Conservation (phyloP, 2,113 vertebrate species). For the Callionymus lyra region DNA sequence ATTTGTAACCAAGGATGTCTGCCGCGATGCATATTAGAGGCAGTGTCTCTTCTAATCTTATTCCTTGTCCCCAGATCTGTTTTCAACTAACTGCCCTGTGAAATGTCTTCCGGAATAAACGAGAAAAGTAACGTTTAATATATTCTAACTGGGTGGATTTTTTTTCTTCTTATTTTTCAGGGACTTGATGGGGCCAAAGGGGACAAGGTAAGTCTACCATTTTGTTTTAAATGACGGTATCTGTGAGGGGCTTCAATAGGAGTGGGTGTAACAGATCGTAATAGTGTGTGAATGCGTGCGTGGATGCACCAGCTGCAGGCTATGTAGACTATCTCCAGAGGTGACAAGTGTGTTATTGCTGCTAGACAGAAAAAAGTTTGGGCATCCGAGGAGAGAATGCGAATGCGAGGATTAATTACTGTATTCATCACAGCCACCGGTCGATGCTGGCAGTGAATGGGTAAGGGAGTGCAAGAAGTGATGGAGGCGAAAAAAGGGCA, state of each 20-base stretch:
- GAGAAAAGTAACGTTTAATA: slow-evolving; percentile 37
- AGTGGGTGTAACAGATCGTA: slow-evolving; percentile 56
- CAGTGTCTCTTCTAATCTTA: slow-evolving; percentile 58
- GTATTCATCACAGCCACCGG: slow-evolving; percentile 42
- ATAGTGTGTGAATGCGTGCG: slow-evolving; percentile 28
- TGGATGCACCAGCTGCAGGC: slow-evolving; percentile 19
- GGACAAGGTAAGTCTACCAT: slow-evolving; percentile 80
- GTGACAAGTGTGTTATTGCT: slow-evolving; percentile 51
- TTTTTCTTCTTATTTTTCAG: slow-evolving; percentile 61
- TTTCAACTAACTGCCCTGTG: slow-evolving; percentile 35
- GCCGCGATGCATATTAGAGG: slow-evolving; percentile 54
- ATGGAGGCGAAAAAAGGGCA: background rate
- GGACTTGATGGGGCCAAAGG: slow-evolving; percentile 78
- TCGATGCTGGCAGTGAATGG: slow-evolving; percentile 31
- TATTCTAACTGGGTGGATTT: too few species aligned
- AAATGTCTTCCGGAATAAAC: slow-evolving; percentile 40
- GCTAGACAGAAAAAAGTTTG: slow-evolving; percentile 42
- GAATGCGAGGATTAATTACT: slow-evolving; percentile 53
- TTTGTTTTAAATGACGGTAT: slow-evolving; percentile 56
- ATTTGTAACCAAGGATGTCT: slow-evolving; percentile 48
- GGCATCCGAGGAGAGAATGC: slow-evolving; percentile 29
- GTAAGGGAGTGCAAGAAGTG: slow-evolving; percentile 16
- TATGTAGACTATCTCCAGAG: slow-evolving; percentile 39
- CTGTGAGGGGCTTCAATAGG: slow-evolving; percentile 46
- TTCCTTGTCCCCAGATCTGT: slow-evolving; percentile 51